These are phyloP conservation scores for Kradibia gibbosae DNA, from an alignment of 1,140 invertebrate species.

Conservation along the genomic window DNA sequence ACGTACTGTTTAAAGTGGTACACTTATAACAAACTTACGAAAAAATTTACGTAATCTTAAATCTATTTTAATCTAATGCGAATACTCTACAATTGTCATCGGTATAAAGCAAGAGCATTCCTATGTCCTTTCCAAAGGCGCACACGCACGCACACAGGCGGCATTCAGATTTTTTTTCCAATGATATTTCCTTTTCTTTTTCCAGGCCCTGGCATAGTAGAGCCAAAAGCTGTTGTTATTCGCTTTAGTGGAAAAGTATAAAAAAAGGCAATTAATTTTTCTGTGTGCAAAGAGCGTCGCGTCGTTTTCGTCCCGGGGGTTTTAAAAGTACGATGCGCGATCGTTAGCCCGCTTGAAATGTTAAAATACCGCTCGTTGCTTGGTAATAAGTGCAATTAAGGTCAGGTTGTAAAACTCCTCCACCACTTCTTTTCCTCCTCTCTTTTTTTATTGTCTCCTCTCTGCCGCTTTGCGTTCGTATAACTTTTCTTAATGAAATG, in stretches of 20 bases:
- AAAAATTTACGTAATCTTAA: no score
- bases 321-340: constrained; percentile 35
- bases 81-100: no score
- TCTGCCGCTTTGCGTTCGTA: constrained; percentile 25
- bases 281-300: not conserved
- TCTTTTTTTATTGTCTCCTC: constrained; percentile 44
- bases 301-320: constrained; percentile 15
- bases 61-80: no score
- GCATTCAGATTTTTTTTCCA: not conserved
- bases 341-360: constrained; percentile 56
- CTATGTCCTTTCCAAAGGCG: not conserved
- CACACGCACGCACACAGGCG: not conserved
- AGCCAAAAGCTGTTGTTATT: not conserved
- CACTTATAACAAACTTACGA: no score
- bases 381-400: constrained; percentile 63
- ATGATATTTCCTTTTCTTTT: not conserved
- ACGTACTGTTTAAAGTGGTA: no score
- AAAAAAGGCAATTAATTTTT: constrained; percentile 46
- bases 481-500: constrained; percentile 56
- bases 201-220: not conserved
- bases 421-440: constrained; percentile 30
- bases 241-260: constrained; percentile 25
- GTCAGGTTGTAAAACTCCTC: constrained; percentile 57
- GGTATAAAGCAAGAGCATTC: no score
- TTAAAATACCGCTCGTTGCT: constrained; percentile 55